Base-by-base conservation (phyloP, 2,113 vertebrate genomes). In the Tragelaphus scriptus region DNA sequence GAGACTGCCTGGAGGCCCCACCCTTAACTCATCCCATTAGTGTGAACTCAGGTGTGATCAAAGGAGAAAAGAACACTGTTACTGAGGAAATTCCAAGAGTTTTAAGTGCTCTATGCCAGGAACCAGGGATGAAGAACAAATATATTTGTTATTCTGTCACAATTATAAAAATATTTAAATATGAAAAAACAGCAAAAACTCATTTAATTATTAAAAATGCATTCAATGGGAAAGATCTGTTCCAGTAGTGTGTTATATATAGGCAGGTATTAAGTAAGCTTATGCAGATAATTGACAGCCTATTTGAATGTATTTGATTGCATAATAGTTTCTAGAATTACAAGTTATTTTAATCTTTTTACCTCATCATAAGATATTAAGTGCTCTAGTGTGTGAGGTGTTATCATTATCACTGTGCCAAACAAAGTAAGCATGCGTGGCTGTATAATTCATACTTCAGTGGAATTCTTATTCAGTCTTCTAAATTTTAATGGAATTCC, bases 271-370 rank as follows among this genome's bases (percentile, higher is more conserved):
- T 77, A 92, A 71, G 36, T n/a, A 85, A 90, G 68, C 56, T 88
- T 81, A 92, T 36, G 49, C 44, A 86, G 61, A 61, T 90, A 55
- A 85, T 90, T 95, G 30, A 85, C 63, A 87, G 61, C 40, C 36
- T 65, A 28, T 84, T 87, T 91, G 53, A 91, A 80, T 80, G 55
- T 88, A 88, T 82, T 87, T 96, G 80, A 88, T 88, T 90, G 21
- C 49, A 59, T 77, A 90, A 55, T 92, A 51, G 30, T 87, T 95
- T 32, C 65, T 88, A 51, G 61, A 96, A 80, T 87, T 91, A 53
- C 23, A 90, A n/a, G 36, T 93, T 93, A 94, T 85, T 88, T 92
- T 95, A 92, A 93, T 92, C 44, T 61, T 87, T 97, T 90, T 75
- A 92, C 58, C 58, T 88, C 32, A 88, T 96, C 63, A 65, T 82